Percentiles rank a stretch among this genome's conserved stretches.
Evolutionary conservation across 2,113 vertebrate genomes (phyloP).

Genomic region (Apteryx mantelli): DNA sequence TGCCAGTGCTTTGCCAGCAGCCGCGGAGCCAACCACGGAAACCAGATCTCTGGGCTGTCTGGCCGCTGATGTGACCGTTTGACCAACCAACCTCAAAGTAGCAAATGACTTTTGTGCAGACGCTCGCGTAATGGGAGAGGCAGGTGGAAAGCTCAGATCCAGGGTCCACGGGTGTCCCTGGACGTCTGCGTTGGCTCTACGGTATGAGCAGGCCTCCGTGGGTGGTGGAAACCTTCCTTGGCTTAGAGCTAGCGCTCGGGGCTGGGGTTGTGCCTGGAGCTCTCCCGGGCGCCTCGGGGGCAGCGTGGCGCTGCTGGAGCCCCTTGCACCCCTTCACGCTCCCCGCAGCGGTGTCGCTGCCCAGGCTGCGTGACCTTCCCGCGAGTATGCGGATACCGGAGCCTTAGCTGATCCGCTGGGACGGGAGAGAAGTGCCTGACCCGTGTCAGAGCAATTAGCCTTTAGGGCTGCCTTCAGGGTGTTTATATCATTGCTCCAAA

Average conservation of each 20-base stretch:
- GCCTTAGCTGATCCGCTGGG: not conserved
- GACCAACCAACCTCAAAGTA: no score
- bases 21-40: rapidly evolving
- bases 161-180: rapidly evolving
- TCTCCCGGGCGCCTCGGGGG: no score
- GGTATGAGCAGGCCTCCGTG: not conserved
- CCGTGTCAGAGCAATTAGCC: no score
- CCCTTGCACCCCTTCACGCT: no score
- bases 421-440: no score
- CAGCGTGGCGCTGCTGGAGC: no score
- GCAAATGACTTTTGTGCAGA: rapidly evolving
- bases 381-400: not conserved
- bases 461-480: not conserved
- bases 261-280: not conserved
- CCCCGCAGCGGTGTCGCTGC: no score
- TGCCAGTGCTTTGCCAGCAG: not conserved
- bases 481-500: not conserved
- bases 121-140: rapidly evolving
- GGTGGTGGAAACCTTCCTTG: not conserved
- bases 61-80: not conserved
- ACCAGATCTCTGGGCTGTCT: not conserved
- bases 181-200: not conserved
- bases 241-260: not conserved
- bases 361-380: no score
- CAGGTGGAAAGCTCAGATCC: no score